Evolutionary conservation across 2,797 vertebrate species (phyloP), one percentile per base, ranked within the genome.

Genomic region (Thunnus albacares): DNA sequence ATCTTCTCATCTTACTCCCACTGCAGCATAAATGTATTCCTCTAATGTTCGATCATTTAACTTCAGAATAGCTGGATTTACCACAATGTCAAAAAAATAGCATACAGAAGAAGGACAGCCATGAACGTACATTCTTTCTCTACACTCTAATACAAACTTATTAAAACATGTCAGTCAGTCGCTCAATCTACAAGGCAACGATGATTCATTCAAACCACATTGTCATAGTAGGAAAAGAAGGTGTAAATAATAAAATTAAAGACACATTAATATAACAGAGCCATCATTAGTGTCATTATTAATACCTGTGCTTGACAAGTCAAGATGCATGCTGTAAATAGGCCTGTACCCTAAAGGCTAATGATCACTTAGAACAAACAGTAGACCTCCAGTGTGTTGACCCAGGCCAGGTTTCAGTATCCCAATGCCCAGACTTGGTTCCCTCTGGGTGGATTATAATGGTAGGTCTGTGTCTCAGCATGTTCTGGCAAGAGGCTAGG

Each of bases 381-480:
- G 20, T 8, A 20, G 9, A 52, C 22, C 9, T 30, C 24, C 59
- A 68, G 45, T 64, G 61, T 33, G 38, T 61, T 79, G 45, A 80
- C 43, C 47, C 22, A 22, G 51, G 67, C 64, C 71, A 81, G 70
- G 43, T 83, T 69, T 78, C 66, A 59, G 53, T 38, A 71, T 58
- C 64, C 53, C 56, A 33, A 41, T 57, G 63, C 63, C 60, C 51
- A 53, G 61, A 53, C 63, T 49, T 9, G 18, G 59, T 73, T 51
- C 65, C 81, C 51, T 56, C 58, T 74, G 71, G 61, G 71, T 15
- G 66, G 83, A 79, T 80, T 77, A 88, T 81, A 91, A 82, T 75
- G 73, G 70, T 70, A 80, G 85, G 82, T 85, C 86, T 92, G 89
- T 82, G 81, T 86, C 89, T 69, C 91, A 86, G 84, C 84, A 49